These are phyloP conservation scores for Diadema setosum DNA, from an alignment of 35 echinoderm and acorn worm genomes.

Conservation along the genomic window DNA sequence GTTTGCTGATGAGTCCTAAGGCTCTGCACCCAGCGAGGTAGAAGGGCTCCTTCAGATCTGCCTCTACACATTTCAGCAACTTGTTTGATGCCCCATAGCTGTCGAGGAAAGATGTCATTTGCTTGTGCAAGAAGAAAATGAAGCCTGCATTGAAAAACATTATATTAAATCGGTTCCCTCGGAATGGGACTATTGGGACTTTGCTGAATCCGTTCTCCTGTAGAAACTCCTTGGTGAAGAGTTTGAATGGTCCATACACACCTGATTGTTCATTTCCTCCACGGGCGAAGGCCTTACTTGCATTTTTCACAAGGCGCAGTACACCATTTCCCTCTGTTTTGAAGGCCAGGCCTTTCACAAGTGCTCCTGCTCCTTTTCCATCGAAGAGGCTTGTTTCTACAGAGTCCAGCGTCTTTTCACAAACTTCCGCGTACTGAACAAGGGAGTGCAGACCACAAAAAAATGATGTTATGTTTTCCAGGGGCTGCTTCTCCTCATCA, in stretches of 20 bases:
- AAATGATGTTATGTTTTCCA: not conserved
- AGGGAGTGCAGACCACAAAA: not conserved
- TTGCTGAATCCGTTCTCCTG: not conserved
- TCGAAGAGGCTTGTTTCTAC: not conserved
- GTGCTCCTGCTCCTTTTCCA: conserved; percentile 1
- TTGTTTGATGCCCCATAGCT: not conserved
- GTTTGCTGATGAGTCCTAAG: not conserved
- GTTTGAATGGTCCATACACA: not conserved
- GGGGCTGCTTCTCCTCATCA: not conserved
- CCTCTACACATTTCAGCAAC: not conserved
- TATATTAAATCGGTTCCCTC: conserved; percentile 36
- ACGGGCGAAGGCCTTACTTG: conserved; percentile 15
- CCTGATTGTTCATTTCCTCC: conserved; percentile 14
- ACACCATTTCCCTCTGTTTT: not conserved
- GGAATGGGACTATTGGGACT: not conserved
- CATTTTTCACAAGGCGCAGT: not conserved
- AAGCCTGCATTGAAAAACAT: conserved; percentile 19
- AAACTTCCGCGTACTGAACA: not conserved
- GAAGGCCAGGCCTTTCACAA: not conserved
- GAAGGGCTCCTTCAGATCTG: not conserved
- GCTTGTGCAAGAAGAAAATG: not conserved
- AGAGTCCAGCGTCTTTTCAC: not conserved
- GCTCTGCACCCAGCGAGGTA: not conserved
- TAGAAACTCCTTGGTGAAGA: not conserved
- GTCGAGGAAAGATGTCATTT: conserved; percentile 4